Percentiles rank a stretch among this genome's conserved stretches.
These are phyloP conservation scores for Watsonalla cultraria DNA, from an alignment of 2,888 invertebrate species.

Conservation along the genomic window DNA sequence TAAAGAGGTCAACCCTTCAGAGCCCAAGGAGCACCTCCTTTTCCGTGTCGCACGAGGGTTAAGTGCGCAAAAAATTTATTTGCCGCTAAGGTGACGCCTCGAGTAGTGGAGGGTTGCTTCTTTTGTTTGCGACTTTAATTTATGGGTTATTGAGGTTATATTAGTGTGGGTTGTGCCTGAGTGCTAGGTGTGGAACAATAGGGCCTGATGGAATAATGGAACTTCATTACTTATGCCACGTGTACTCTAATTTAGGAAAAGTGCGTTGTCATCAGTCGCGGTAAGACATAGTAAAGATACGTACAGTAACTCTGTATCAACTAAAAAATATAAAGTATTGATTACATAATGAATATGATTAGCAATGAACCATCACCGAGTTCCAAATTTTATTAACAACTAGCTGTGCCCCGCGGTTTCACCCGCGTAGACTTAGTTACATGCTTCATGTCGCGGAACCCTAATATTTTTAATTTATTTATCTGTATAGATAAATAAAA, in stretches of 20 bases:
- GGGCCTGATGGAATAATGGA: neutral
- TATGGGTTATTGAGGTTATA: slow-evolving; percentile 2
- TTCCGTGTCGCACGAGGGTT: slow-evolving; percentile 65
- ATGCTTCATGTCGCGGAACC: too few species aligned
- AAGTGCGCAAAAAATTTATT: slow-evolving; percentile 70
- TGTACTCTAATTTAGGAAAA: neutral
- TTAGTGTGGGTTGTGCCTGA: neutral
- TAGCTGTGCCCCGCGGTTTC: too few species aligned
- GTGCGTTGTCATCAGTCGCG: neutral
- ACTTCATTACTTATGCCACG: neutral
- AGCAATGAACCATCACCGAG: too few species aligned
- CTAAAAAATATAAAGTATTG: too few species aligned
- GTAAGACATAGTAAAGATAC: neutral
- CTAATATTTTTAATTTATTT: too few species aligned
- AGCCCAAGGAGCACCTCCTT: slow-evolving; percentile 66
- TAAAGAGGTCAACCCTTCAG: slow-evolving; percentile 63
- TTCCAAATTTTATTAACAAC: too few species aligned
- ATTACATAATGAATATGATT: too few species aligned
- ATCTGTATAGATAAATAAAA: too few species aligned
- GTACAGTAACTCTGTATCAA: too few species aligned
- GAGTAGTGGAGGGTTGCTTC: slow-evolving; percentile 15
- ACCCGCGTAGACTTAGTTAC: too few species aligned
- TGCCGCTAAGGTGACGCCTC: slow-evolving; percentile 44
- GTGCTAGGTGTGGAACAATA: neutral
- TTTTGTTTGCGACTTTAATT: slow-evolving; percentile 11